Evolutionary conservation across 2,888 invertebrate species (phyloP).

Genomic region (Plagodis dolabraria): DNA sequence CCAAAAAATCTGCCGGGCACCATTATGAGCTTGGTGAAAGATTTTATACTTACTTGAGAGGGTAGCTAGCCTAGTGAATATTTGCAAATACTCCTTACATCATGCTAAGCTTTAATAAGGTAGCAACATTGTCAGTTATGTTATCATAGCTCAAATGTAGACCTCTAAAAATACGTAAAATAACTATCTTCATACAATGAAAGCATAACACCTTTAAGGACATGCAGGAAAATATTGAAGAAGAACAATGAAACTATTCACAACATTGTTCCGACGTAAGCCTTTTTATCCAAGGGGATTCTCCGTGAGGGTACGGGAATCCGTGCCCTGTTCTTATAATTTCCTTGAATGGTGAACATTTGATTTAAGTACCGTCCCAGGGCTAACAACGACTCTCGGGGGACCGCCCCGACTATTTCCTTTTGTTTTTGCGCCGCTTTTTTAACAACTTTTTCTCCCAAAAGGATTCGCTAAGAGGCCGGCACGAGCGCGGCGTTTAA

Average conservation of each 20-base stretch:
- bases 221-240: conserved; percentile 43
- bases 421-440: conserved; percentile 78
- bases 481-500: conserved; percentile 64
- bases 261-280: conserved; percentile 62
- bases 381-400: conserved; percentile 72
- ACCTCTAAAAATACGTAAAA: conserved; percentile 19
- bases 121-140: conserved; percentile 1
- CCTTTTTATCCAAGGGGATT: conserved; percentile 69
- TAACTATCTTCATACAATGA: conserved; percentile 23
- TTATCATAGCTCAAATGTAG: conserved; percentile 4
- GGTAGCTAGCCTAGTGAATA: no score
- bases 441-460: conserved; percentile 75
- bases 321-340: conserved; percentile 79
- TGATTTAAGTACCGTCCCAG: conserved; percentile 83
- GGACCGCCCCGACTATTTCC: conserved; percentile 81
- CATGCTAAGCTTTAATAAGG: background rate
- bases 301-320: conserved; percentile 62
- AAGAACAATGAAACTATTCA: conserved; percentile 58
- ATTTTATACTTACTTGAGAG: no score
- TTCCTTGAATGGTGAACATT: conserved; percentile 81
- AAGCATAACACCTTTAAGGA: conserved; percentile 21
- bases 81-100: no score
- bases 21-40: no score
- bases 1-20: no score
- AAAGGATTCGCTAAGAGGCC: conserved; percentile 70